These are phyloP conservation scores for Poicephalus meyeri DNA, from an alignment of 2,113 vertebrate genomes.

Conservation along the genomic window DNA sequence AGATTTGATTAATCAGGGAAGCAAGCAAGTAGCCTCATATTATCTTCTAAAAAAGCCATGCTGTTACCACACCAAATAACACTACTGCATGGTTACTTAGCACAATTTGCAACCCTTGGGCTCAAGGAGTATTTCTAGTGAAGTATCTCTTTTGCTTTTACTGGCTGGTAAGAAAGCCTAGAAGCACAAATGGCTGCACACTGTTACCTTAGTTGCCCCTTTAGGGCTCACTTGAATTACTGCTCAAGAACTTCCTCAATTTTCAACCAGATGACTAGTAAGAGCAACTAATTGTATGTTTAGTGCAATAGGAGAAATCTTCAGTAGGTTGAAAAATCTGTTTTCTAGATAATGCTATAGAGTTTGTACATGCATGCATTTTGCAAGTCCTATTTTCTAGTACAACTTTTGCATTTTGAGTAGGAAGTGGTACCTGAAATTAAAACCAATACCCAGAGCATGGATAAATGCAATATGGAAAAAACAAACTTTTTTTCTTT, in stretches of 20 bases:
- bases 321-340: not conserved
- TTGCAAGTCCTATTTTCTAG: not conserved
- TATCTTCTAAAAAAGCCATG: not conserved
- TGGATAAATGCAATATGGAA: not conserved
- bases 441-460: not conserved
- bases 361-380: not conserved
- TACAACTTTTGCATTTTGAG: not conserved
- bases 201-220: constrained; percentile 1
- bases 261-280: not conserved
- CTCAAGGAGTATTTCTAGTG: not conserved
- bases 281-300: not conserved
- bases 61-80: not conserved
- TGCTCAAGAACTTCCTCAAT: not conserved
- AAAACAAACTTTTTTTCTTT: not conserved
- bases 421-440: not conserved
- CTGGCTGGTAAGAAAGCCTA: not conserved
- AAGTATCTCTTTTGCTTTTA: not conserved
- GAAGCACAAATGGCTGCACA: constrained; percentile 54
- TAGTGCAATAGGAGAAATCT: not conserved
- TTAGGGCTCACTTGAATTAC: not conserved
- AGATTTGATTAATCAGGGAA: not conserved
- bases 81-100: not conserved
- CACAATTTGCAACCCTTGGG: not conserved
- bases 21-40: not conserved
- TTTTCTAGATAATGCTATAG: not conserved